Evolutionary conservation across 2,888 invertebrate genomes (phyloP).

Genomic region (Mycalesis mineus): DNA sequence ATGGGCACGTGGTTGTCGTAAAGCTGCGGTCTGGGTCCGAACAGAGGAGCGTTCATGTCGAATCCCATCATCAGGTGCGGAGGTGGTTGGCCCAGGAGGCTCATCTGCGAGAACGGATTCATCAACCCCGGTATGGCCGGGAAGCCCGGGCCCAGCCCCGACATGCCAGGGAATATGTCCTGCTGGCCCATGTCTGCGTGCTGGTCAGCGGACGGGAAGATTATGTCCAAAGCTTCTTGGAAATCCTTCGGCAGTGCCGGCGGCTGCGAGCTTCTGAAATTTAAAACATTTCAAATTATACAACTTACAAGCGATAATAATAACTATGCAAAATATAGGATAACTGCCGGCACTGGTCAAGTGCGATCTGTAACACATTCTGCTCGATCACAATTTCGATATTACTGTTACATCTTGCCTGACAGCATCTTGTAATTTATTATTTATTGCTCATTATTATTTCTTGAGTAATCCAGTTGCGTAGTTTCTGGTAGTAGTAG

Average conservation of each 20-base stretch:
- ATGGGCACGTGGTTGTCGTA: conserved; percentile 65
- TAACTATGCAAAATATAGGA: no score
- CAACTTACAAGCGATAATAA: no score
- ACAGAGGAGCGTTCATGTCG: conserved; percentile 53
- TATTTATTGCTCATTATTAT: no score
- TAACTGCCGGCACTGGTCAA: no score
- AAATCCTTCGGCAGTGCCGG: conserved; percentile 78
- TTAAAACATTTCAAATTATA: no score
- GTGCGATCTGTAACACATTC: no score
- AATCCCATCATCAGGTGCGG: conserved; percentile 57
- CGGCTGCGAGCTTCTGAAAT: no score
- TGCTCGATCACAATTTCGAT: no score
- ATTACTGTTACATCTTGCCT: no score
- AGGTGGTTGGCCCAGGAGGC: conserved; percentile 37
- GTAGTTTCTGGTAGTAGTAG: no score
- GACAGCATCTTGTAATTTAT: no score
- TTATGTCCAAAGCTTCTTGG: conserved; percentile 82
- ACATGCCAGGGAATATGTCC: conserved; percentile 37
- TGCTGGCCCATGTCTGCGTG: conserved; percentile 33
- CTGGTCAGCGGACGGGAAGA: conserved; percentile 75
- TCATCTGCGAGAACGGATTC: conserved; percentile 36
- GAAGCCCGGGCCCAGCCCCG: conserved; percentile 30
- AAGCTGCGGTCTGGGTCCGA: conserved; percentile 51
- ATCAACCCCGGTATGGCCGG: conserved; percentile 41
- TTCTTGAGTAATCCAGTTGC: no score